Evolutionary conservation across 1,140 invertebrate species (phyloP), one percentile per base, ranked within the genome.

Genomic region (Drosophila nasuta): DNA sequence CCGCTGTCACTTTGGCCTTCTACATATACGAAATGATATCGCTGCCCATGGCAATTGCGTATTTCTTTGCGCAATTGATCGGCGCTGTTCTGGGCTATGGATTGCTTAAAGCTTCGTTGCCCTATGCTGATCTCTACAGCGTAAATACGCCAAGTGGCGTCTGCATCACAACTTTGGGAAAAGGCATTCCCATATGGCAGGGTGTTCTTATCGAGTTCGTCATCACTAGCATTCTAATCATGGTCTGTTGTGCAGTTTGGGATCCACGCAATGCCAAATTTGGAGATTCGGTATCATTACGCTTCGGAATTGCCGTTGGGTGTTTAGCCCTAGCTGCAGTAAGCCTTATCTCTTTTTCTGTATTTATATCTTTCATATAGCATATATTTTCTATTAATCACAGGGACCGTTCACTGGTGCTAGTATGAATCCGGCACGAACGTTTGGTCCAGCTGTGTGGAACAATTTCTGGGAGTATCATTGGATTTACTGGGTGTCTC

Each of bases 401-500:
- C 33, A 96, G 95, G 94, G 94, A 2, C 94, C 95, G n/a, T 95
- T 94, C 64, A 96, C 96, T 0, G 96, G 96, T 0, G 95, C 95
- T 35, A 95, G 96, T 72, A 95, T 97, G 95, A 97, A 97, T 90
- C 96, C 97, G 0, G 96, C 95, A 0, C 94, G 96, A 68, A 95
- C 95, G 13, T 94, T 97, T 45, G 96, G 94, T 1, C 96, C 97
- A 0, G 96, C 96, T 0, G 63, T 97, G 1, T 95, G 96, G 81
- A 95, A 95, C 33, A 94, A 94, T 1, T 91, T 93, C 49, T 98
- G 96, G 96, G 75, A 91, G 0, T 54, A 94, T 65, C 96, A 97
- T 68, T 98, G 97, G 97, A 94, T 97, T n/a, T 97, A 96, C 88
- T 96, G 96, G 96, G 93, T 95, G 25, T 96, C 95, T 41, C 96